These are phyloP conservation scores for Saxicola maurus DNA, from an alignment of 2,797 vertebrate species.

Conservation along the genomic window DNA sequence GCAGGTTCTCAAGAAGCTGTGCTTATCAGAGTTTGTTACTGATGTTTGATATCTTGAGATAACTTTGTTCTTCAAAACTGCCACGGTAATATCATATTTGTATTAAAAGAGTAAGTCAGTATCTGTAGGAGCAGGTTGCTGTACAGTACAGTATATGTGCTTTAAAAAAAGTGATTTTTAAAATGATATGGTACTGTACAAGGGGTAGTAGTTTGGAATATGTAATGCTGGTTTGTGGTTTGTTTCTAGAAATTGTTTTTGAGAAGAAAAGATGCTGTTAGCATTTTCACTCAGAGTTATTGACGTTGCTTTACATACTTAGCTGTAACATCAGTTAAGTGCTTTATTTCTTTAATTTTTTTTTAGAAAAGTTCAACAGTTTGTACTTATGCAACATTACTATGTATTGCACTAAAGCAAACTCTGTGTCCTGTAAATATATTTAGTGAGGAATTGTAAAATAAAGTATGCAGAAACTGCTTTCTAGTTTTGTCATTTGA, in stretches of 20 bases:
- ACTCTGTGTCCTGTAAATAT: constrained; percentile 94
- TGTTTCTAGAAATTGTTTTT: constrained; percentile 55
- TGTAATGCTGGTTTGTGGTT: constrained; percentile 57
- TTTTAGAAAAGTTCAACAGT: constrained; percentile 85
- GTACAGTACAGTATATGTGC: constrained; percentile 68
- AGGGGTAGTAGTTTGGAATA: constrained; percentile 66
- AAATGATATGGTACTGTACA: constrained; percentile 66
- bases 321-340: constrained; percentile 80
- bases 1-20: constrained; percentile 82
- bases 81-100: constrained; percentile 85
- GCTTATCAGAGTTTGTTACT: constrained; percentile 81
- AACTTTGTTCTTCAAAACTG: constrained; percentile 87
- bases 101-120: constrained; percentile 72
- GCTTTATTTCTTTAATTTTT: constrained; percentile 74
- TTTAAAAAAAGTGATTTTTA: constrained; percentile 72
- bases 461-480: constrained; percentile 71
- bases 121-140: constrained; percentile 24
- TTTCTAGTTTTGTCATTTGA: constrained; percentile 31
- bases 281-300: constrained; percentile 76
- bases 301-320: constrained; percentile 81
- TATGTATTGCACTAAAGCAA: constrained; percentile 96
- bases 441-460: constrained; percentile 94
- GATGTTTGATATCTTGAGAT: constrained; percentile 82
- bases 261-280: constrained; percentile 76
- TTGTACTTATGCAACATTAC: constrained; percentile 98